Evolutionary conservation across 2,113 vertebrate genomes (phyloP).

Genomic region (Elachura formosa): DNA sequence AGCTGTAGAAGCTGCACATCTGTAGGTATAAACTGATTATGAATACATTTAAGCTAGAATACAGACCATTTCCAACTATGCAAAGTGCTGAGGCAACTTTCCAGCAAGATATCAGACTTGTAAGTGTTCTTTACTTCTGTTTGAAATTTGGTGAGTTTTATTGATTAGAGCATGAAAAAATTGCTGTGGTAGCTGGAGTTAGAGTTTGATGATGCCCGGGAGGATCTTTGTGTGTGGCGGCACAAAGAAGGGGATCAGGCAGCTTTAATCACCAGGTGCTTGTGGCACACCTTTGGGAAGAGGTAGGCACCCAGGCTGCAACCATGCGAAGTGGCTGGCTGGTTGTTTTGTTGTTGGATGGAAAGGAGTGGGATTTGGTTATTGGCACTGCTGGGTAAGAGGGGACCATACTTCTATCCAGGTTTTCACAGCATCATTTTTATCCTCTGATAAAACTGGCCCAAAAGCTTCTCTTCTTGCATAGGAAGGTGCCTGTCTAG

Average conservation of each 20-base stretch:
- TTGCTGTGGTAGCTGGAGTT: neutral
- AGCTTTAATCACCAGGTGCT: accelerated
- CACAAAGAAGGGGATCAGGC: neutral
- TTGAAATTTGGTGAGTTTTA: neutral
- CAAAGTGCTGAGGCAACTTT: neutral
- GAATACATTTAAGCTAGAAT: neutral
- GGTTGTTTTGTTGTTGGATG: neutral
- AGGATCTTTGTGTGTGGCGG: neutral
- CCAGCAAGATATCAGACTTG: neutral
- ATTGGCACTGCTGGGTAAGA: neutral
- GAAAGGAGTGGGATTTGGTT: neutral
- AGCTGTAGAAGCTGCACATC: neutral
- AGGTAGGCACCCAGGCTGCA: accelerated
- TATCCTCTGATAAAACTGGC: neutral
- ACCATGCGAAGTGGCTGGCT: accelerated
- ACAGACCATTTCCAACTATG: neutral
- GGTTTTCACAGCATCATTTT: neutral
- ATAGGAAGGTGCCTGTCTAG: neutral
- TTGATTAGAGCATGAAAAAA: neutral
- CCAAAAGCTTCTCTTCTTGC: neutral
- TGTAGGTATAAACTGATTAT: neutral
- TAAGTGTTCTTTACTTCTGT: neutral
- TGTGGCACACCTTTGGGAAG: neutral
- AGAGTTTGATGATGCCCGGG: neutral
- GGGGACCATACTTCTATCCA: neutral